phyloP scores from a whole-genome alignment of 2,888 invertebrate species.

The Cotesia congregata region DNA sequence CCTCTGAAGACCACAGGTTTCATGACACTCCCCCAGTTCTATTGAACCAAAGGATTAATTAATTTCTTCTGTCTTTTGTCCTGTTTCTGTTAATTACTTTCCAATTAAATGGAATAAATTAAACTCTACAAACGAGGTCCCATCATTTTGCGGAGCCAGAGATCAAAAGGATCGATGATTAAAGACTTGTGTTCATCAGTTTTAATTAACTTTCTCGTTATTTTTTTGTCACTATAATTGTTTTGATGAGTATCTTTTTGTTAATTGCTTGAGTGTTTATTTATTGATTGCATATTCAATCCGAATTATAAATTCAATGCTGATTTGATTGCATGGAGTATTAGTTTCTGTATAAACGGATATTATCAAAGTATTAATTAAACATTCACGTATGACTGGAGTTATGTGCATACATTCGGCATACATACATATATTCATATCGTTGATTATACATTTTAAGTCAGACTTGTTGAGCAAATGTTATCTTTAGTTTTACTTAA shows the following conservation, averaged over 20 bases:
- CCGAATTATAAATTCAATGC: neutral
- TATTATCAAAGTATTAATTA: neutral
- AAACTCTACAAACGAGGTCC: neutral
- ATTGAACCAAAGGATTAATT: neutral
- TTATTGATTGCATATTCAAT: too few species aligned
- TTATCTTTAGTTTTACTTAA: neutral
- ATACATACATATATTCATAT: neutral
- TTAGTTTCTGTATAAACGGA: neutral
- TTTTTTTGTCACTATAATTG: too few species aligned
- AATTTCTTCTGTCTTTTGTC: neutral
- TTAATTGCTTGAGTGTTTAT: too few species aligned
- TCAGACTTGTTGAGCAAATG: neutral
- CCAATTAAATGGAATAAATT: neutral
- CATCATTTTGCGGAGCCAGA: neutral
- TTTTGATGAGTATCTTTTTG: too few species aligned
- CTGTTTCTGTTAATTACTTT: neutral
- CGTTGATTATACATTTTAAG: neutral
- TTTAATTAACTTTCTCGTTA: neutral
- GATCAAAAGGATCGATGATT: neutral
- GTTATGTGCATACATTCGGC: neutral
- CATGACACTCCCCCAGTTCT: constrained; percentile 7
- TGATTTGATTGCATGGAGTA: neutral
- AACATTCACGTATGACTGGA: neutral
- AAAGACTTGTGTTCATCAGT: neutral
- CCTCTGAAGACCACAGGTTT: constrained; percentile 7